phyloP scores from a whole-genome alignment of 2,113 vertebrate species.

The Oryctolagus cuniculus region mOryCun1.1 NC_091440.1:104210001-104210500 shows the following conservation, averaged over 20 bases:
- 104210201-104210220: neutral
- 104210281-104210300: neutral
- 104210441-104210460: too few species aligned
- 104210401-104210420: neutral
- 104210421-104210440: neutral
- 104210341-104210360: neutral
- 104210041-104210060: neutral
- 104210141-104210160: neutral
- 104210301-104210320: neutral
- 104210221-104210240: neutral
- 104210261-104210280: neutral
- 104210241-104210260: neutral
- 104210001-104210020: neutral
- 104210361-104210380: neutral
- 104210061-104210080: neutral
- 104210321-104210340: neutral
- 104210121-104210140: neutral
- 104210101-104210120: neutral
- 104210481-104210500: neutral
- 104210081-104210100: fast-evolving
- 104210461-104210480: neutral
- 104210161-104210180: neutral
- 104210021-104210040: neutral
- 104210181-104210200: neutral
- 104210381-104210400: neutral